Evolutionary conservation across 2,888 invertebrate genomes (phyloP).

Genomic region (Copidosoma aretas): DNA sequence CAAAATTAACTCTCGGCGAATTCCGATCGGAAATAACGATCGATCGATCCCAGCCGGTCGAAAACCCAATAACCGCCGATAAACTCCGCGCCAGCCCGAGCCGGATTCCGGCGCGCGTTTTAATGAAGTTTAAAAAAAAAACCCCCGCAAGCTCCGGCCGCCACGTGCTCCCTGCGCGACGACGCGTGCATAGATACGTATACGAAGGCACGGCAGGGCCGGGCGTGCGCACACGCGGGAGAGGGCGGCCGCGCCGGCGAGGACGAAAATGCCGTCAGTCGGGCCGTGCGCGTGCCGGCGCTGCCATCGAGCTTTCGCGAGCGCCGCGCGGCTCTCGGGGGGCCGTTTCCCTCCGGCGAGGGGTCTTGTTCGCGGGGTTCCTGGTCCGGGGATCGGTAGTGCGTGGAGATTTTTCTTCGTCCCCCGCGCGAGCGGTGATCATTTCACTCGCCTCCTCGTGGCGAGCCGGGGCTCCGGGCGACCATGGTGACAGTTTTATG

Average conservation of each 20-base stretch:
- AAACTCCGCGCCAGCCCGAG: too few species aligned
- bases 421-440: neutral
- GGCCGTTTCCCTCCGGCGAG: too few species aligned
- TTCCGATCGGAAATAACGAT: too few species aligned
- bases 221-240: neutral
- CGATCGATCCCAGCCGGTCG: too few species aligned
- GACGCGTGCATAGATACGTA: neutral
- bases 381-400: too few species aligned
- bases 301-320: constrained; percentile 39
- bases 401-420: too few species aligned
- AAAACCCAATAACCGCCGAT: too few species aligned
- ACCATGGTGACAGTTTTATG: neutral
- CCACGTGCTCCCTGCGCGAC: neutral
- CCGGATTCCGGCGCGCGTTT: neutral
- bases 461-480: too few species aligned
- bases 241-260: neutral
- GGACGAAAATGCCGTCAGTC: constrained; percentile 58
- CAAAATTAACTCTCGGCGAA: too few species aligned
- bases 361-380: too few species aligned
- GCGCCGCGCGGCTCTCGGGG: neutral
- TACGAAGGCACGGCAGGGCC: neutral
- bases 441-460: neutral
- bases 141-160: neutral
- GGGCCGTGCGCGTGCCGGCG: constrained; percentile 56
- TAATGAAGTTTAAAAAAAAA: neutral